Base-by-base conservation (phyloP, 2,888 invertebrate species). In the Hirtodrosophila confusa region DNA sequence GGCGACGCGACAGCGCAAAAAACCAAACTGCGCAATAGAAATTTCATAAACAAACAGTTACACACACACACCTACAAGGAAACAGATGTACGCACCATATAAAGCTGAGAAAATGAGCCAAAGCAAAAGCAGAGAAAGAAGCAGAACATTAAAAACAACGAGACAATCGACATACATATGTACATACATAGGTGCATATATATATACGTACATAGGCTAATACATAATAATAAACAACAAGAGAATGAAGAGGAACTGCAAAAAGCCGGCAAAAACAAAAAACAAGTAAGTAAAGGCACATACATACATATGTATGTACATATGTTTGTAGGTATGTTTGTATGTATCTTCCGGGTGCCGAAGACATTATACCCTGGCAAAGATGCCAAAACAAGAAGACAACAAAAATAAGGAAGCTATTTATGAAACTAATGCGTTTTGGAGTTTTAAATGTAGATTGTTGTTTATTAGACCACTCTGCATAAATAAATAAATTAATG, bases 1-100 rank as follows among this genome's bases (percentile, higher is more conserved):
- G 43, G 23, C 44, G 57, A 41, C 40, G 69, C 61, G 64, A 64
- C 75, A 69, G 64, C 49, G 82, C 69, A 66, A 68, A 72, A 72
- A 86, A 75, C 69, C 67, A 74, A 85, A 87, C 87, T 85, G 83
- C 87, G 87, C 87, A 87, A 85, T 87, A 85, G 82, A 83, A 83
- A 82, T 78, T 83, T 84, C 61, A 86, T 73, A 82, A 84, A 84
- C 78, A 83, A 84, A 83, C 79, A 69, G 41, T 39, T 47, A 48
- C 44, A 69, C n/a, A 63, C 8, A 10, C 7, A 48, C 53, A 44
- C 10, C 37, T 36, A 55, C 35, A 45, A 35, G 9, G 23, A 24
- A 6, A 47, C 47, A 50, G 10, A 27, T 37, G 37, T n/a, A 27
- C 65, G 53, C 35, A 70, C 47, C 40, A 60, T 37, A 70, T 60